These are phyloP conservation scores for Drosophila neocordata DNA, from an alignment of 1,140 invertebrate species.

Conservation along the genomic window DNA sequence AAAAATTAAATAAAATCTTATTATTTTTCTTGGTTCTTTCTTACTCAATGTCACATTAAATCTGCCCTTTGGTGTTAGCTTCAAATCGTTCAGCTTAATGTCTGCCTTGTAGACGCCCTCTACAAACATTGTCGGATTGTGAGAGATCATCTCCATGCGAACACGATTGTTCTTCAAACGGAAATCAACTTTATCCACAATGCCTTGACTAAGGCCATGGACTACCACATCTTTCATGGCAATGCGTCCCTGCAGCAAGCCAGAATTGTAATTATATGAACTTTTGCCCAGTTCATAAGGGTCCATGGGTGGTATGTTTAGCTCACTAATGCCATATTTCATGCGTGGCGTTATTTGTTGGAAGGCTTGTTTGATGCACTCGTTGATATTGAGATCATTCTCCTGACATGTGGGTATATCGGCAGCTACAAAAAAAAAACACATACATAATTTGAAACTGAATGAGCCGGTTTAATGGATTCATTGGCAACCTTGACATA, in stretches of 20 bases:
- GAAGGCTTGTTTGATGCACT: conserved; percentile 74
- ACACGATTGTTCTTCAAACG: conserved; percentile 60
- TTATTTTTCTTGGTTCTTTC: conserved; percentile 17
- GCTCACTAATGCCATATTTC: conserved; percentile 64
- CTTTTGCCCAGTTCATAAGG: conserved; percentile 68
- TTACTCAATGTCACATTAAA: conserved; percentile 78
- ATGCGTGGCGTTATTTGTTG: conserved; percentile 67
- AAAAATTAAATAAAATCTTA: conserved; percentile 14
- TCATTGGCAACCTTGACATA: conserved; percentile 58
- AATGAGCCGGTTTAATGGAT: conserved; percentile 16
- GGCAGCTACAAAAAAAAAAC: conserved; percentile 50
- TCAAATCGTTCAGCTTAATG: conserved; percentile 73
- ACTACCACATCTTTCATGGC: conserved; percentile 63
- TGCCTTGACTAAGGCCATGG: conserved; percentile 62
- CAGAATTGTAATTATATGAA: conserved; percentile 59
- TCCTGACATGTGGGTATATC: conserved; percentile 70
- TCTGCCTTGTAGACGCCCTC: conserved; percentile 79
- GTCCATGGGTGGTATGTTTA: conserved; percentile 78
- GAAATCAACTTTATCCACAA: conserved; percentile 67
- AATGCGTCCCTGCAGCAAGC: conserved; percentile 66
- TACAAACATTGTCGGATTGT: conserved; percentile 61
- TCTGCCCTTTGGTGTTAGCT: conserved; percentile 77
- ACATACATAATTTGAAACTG: conserved; percentile 23
- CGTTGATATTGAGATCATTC: conserved; percentile 68
- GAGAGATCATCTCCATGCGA: conserved; percentile 48